A percentile compares a stretch with the other conserved stretches of the same genome.
phyloP scores from a whole-genome alignment of 92 coral and sea anemone genomes.

The Palythoa grandis region DNA sequence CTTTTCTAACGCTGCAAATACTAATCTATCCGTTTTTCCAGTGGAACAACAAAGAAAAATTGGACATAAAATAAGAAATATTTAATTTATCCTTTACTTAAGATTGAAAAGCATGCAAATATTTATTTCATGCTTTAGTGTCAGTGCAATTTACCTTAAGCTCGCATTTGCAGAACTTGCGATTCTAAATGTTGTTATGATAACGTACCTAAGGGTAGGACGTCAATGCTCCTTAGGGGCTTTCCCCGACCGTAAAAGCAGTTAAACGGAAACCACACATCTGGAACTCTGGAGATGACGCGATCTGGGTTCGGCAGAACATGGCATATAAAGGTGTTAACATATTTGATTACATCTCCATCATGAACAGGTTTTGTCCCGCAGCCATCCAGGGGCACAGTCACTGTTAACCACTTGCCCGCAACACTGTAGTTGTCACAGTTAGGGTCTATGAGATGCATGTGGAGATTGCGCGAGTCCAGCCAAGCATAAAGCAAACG shows the following conservation, averaged over 20 bases:
- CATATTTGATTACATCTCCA: conserved; percentile 40
- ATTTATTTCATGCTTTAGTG: no score
- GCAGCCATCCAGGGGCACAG: conserved; percentile 64
- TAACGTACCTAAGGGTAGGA: conserved; percentile 38
- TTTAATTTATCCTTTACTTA: no score
- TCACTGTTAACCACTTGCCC: conserved; percentile 50
- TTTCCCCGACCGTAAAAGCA: conserved; percentile 65
- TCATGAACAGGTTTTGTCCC: conserved; percentile 52
- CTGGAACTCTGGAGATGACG: conserved; percentile 49
- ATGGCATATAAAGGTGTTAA: conserved; percentile 46
- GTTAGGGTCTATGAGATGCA: conserved; percentile 61
- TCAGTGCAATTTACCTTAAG: no score
- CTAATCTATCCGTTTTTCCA: no score
- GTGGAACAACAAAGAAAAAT: no score
- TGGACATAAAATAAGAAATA: no score
- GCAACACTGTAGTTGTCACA: conserved; percentile 59
- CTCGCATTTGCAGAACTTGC: no score
- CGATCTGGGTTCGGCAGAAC: conserved; percentile 46
- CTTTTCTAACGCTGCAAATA: no score
- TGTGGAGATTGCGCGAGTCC: conserved; percentile 55
- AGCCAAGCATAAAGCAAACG: conserved; percentile 71
- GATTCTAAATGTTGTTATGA: background rate
- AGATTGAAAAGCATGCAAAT: no score
- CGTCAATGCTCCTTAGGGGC: conserved; percentile 36
- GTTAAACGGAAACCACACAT: conserved; percentile 58